Conservation (phyloP, 2,113 vertebrate genomes). For the Gulo gulo region DNA sequence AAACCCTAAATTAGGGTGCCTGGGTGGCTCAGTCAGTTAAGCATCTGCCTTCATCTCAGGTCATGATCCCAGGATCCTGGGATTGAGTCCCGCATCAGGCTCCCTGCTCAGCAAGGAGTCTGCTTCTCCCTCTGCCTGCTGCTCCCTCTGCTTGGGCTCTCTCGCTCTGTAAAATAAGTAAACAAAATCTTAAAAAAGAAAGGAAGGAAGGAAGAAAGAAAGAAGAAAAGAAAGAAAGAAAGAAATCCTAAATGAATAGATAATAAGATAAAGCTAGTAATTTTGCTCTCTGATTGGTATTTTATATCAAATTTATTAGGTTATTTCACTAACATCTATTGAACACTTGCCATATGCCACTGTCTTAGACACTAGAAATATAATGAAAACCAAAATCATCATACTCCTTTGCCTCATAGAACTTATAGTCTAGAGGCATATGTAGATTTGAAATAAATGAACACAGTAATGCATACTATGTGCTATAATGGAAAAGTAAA, state of each 20-base stretch:
- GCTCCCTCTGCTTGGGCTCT: background rate
- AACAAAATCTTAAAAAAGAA: background rate
- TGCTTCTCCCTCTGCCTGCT: background rate
- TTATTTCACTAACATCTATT: background rate
- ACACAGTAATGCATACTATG: background rate
- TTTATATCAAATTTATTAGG: slow-evolving; percentile 4
- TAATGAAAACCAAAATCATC: background rate
- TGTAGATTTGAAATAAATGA: background rate
- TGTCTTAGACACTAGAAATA: background rate
- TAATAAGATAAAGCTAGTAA: background rate
- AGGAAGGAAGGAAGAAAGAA: background rate
- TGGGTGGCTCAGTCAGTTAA: background rate
- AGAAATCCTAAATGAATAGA: background rate
- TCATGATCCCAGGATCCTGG: background rate
- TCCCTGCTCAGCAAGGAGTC: background rate
- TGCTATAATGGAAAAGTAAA: background rate
- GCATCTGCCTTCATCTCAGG: background rate
- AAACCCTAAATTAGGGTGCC: background rate
- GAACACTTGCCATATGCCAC: background rate
- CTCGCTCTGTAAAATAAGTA: background rate
- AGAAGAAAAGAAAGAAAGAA: background rate
- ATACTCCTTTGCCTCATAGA: background rate
- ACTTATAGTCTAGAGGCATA: background rate
- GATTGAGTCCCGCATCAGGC: background rate
- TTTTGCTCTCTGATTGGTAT: background rate